Conservation (phyloP, 1,140 invertebrate species). For the Uloborus diversus region DNA sequence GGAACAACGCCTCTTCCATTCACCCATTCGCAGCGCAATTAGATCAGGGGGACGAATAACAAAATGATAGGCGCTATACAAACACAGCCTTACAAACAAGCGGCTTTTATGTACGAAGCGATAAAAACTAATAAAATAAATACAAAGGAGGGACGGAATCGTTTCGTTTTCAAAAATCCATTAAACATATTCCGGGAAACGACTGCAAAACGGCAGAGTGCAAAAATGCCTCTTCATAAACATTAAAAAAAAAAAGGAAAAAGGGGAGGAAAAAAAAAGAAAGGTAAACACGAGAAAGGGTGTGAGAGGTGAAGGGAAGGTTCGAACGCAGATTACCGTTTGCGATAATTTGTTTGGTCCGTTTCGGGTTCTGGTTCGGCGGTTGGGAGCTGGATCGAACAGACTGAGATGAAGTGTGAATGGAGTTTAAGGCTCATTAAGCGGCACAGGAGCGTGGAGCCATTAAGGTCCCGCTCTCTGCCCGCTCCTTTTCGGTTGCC, state of each 20-base stretch:
- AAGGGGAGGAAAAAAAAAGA: not conserved
- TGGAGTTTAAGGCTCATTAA: conserved; percentile 55
- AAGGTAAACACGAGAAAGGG: conserved; percentile 15
- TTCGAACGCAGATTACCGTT: conserved; percentile 14
- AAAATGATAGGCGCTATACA: not conserved
- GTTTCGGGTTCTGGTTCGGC: conserved; percentile 48
- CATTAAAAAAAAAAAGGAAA: too few species aligned
- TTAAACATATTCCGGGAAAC: conserved; percentile 7
- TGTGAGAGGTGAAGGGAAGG: not conserved
- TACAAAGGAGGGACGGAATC: too few species aligned
- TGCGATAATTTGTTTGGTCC: conserved; percentile 55
- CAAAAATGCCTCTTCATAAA: too few species aligned
- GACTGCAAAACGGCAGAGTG: not conserved
- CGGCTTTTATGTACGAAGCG: too few species aligned
- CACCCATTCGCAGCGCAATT: not conserved
- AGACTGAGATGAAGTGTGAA: conserved; percentile 51
- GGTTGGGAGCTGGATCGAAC: conserved; percentile 34
- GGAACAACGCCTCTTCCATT: too few species aligned
- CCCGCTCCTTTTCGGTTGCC: conserved; percentile 34
- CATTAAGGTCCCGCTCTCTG: conserved; percentile 45
- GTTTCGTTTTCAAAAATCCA: conserved; percentile 27
- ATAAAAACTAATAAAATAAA: too few species aligned
- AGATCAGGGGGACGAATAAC: not conserved
- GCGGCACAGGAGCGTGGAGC: conserved; percentile 4
- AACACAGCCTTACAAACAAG: not conserved